Percentiles rank a stretch among this genome's conserved stretches.
phyloP scores from a whole-genome alignment of 1,140 invertebrate species.

The Solen grandis region DNA sequence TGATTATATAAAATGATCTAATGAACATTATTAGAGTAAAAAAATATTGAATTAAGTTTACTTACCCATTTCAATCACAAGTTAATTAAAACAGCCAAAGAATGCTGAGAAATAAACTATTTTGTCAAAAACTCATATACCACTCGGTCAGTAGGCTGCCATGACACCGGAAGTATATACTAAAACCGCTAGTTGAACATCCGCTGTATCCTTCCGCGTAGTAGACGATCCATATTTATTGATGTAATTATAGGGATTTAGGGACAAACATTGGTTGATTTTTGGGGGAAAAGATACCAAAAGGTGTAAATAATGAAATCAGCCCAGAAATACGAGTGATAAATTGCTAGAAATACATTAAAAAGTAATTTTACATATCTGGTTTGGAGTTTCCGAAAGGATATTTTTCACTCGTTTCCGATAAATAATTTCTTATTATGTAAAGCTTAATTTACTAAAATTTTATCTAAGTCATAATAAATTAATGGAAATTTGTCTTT shows the following conservation, averaged over 20 bases:
- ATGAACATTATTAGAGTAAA: too few relatives aligned
- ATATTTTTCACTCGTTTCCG: too few relatives aligned
- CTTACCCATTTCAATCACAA: too few relatives aligned
- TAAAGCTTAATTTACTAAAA: background rate
- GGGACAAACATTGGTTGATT: background rate
- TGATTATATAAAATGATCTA: too few relatives aligned
- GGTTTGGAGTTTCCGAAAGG: too few relatives aligned
- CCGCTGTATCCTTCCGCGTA: background rate
- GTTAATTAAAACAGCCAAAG: too few relatives aligned
- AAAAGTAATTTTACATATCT: too few relatives aligned
- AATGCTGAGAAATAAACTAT: too few relatives aligned
- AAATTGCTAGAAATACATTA: too few relatives aligned
- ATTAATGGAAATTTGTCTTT: background rate
- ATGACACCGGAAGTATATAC: conserved; percentile 70
- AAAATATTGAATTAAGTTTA: too few relatives aligned
- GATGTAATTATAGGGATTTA: background rate
- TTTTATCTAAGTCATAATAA: background rate
- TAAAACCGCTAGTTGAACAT: background rate
- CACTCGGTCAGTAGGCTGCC: conserved; percentile 61
- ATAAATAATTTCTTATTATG: background rate
- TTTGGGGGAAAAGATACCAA: too few relatives aligned
- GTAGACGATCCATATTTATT: background rate
- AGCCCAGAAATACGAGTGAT: too few relatives aligned
- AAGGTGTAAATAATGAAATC: background rate
- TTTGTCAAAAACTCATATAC: conserved; percentile 17